Conservation (phyloP, 1,140 invertebrate species). For the Drosophila nikananu region DNA sequence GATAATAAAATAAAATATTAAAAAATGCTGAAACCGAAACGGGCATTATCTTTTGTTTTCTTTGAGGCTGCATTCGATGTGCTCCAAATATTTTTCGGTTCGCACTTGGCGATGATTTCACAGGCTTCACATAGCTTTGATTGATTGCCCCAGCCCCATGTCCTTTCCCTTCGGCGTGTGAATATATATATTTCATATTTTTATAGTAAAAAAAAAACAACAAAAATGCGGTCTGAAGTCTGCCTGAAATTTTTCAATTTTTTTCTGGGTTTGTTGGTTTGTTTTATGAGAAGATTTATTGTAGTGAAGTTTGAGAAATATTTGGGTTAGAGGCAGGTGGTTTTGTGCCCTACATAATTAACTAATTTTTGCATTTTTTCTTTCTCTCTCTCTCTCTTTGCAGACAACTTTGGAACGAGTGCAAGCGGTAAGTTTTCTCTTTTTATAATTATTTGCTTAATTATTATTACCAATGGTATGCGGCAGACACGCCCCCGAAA, state of each 20-base stretch:
- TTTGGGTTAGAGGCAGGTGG: conserved; percentile 39
- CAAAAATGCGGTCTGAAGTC: conserved; percentile 69
- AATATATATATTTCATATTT: conserved; percentile 81
- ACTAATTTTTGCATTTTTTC: conserved; percentile 45
- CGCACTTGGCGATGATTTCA: conserved; percentile 69
- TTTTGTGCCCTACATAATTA: conserved; percentile 11
- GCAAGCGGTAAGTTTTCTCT: conserved; percentile 80
- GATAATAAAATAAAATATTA: conserved; percentile 20
- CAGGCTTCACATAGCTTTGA: conserved; percentile 70
- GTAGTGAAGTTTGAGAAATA: conserved; percentile 56
- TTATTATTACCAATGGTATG: conserved; percentile 25
- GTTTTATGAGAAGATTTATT: conserved; percentile 71
- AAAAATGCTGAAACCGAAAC: conserved; percentile 17
- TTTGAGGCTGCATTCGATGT: conserved; percentile 72
- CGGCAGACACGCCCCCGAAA: conserved; percentile 25
- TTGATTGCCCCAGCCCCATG: conserved; percentile 62
- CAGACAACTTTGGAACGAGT: conserved; percentile 85
- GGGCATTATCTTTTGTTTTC: conserved; percentile 37
- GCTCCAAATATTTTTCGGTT: conserved; percentile 75
- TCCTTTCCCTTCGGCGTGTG: conserved; percentile 59
- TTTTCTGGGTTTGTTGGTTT: conserved; percentile 17
- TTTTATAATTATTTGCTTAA: conserved; percentile 15
- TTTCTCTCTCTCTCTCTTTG: conserved; percentile 50
- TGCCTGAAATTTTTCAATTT: conserved; percentile 73
- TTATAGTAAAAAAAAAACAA: conserved; percentile 54